Conservation (phyloP, 1,140 invertebrate genomes). For the Drosophila lacertosa region DNA sequence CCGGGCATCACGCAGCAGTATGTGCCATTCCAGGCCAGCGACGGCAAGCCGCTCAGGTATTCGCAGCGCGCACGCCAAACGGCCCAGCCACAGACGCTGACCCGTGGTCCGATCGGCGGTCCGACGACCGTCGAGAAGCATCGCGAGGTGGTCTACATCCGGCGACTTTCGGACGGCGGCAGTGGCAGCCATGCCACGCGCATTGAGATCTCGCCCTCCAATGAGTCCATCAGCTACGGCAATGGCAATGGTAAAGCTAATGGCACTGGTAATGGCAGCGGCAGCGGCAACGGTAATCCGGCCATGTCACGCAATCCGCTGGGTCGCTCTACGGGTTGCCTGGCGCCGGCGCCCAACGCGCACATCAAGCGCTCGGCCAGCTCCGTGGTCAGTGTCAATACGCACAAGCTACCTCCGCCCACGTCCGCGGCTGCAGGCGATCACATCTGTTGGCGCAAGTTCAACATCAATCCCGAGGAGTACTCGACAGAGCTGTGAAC, state of each 20-base stretch:
- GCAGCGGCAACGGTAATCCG: neutral
- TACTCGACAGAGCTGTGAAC: conserved; percentile 79
- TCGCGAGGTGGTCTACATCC: conserved; percentile 78
- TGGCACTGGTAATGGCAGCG: neutral
- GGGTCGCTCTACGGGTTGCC: conserved; percentile 67
- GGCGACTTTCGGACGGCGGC: conserved; percentile 74
- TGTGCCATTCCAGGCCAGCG: conserved; percentile 72
- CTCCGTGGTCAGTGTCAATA: conserved; percentile 70
- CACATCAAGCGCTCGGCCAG: conserved; percentile 73
- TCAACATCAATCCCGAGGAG: conserved; percentile 81
- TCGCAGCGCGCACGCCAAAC: conserved; percentile 67
- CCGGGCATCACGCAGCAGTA: conserved; percentile 75
- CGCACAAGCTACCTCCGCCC: conserved; percentile 70
- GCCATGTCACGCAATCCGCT: conserved; percentile 75
- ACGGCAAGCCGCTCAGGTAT: conserved; percentile 66
- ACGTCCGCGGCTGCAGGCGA: conserved; percentile 58
- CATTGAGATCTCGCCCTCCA: conserved; percentile 81
- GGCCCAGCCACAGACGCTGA: conserved; percentile 64
- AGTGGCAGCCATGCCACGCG: conserved; percentile 70
- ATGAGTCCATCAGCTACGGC: conserved; percentile 78
- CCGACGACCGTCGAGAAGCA: conserved; percentile 64
- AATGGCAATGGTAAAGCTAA: conserved; percentile 49
- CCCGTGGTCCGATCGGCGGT: conserved; percentile 23
- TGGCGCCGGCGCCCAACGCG: conserved; percentile 48
- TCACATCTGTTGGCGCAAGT: conserved; percentile 83